Base-by-base conservation (phyloP, 2,113 vertebrate species). In the Barnardius zonarius region DNA sequence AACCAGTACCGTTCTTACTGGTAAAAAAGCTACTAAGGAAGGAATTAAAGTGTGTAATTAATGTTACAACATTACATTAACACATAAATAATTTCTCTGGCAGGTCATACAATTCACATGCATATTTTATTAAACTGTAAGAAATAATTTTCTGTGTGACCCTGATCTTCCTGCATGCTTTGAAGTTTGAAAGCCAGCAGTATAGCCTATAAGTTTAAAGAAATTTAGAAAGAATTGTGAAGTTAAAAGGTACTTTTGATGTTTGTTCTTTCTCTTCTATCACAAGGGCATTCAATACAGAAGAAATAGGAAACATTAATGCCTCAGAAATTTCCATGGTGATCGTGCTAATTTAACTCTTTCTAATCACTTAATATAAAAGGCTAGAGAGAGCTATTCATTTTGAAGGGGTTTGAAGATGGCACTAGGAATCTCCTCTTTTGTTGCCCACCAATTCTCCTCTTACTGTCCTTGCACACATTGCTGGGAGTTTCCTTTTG, bases 221-320 rank as follows among this genome's bases (percentile, higher is more conserved):
- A 98, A 97, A 97, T 98, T 98, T 98, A 98, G 97, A 98, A 98
- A 98, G 97, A 98, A 98, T 98, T 97, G 97, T 76, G 20, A 97
- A 98, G 97, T 98, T 98, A 98, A 98, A 98, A 98, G 98, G 91
- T 97, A 97, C 97, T 97, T 98, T 98, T 98, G 98, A 98, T 98
- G 98, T 98, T 98, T 98, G 97, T 97, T 98, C 98, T 98, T 97
- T 97, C 97, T 97, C 88, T 97, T 97, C 96, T 96, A 96, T 97
- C 94, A 96, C 98, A 98, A 98, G 98, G 98, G 90, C 98, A 98
- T 98, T 97, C 59, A 80, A 94, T 93, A 93, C 88, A 96, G 97
- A 92, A 88, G 79, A 92, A 98, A 95, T 75, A 95, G 86, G 96
- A 98, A 97, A 98, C 96, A 97, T 96, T 97, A 97, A 97, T 97